Conservation (phyloP, 1,140 invertebrate species). For the Bombus superbus region DNA sequence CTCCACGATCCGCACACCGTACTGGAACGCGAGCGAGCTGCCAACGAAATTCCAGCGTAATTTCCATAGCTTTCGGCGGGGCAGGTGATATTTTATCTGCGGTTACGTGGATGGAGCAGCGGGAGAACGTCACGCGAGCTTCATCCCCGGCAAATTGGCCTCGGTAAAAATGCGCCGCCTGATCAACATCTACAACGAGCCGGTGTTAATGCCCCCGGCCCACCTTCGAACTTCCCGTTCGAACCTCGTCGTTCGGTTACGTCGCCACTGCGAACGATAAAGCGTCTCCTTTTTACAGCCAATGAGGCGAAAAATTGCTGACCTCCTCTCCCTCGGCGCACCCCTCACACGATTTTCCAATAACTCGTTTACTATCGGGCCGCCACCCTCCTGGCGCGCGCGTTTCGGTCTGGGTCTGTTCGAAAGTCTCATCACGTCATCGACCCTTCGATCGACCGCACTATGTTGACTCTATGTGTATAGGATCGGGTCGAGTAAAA, state of each 20-base stretch:
- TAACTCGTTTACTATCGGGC: slow-evolving; percentile 60
- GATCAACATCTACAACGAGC: slow-evolving; percentile 65
- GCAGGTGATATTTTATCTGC: slow-evolving; percentile 44
- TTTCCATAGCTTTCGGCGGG: slow-evolving; percentile 29
- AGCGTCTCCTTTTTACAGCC: slow-evolving; percentile 65
- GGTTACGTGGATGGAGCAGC: not conserved
- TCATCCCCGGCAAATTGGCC: slow-evolving; percentile 64
- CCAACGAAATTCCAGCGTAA: slow-evolving; percentile 2
- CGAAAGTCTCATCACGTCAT: slow-evolving; percentile 60
- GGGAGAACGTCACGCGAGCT: slow-evolving; percentile 46
- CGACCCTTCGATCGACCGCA: slow-evolving; percentile 31
- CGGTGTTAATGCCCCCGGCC: slow-evolving; percentile 37
- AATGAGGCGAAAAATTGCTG: slow-evolving; percentile 71
- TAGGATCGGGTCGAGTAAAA: not conserved
- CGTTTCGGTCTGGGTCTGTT: slow-evolving; percentile 8
- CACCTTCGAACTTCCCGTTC: slow-evolving; percentile 34
- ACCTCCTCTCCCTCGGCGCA: slow-evolving; percentile 47
- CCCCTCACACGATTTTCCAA: slow-evolving; percentile 67
- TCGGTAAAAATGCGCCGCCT: slow-evolving; percentile 58
- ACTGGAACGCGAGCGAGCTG: not conserved
- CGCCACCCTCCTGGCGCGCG: slow-evolving; percentile 2
- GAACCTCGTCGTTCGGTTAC: slow-evolving; percentile 35
- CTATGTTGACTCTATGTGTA: slow-evolving; percentile 13
- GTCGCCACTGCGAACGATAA: slow-evolving; percentile 51
- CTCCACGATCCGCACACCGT: not conserved